Evolutionary conservation across 2,113 vertebrate species (phyloP).

Genomic region (Myrmophylax atrothorax): DNA sequence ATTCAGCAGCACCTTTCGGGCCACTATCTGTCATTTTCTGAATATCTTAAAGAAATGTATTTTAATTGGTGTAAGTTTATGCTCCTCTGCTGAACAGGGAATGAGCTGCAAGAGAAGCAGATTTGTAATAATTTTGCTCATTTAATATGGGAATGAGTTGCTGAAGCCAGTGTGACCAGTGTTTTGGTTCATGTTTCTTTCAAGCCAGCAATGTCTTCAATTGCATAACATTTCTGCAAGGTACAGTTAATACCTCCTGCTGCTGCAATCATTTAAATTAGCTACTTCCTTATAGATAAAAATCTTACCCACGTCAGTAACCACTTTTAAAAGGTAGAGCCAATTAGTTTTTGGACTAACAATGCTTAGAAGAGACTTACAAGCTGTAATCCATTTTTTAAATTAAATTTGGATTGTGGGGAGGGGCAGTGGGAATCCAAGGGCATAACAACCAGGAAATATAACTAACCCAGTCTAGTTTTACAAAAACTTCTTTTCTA

Average conservation of each 20-base stretch:
- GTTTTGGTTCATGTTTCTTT: neutral
- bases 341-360: conserved; percentile 19
- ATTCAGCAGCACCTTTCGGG: neutral
- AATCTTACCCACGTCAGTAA: conserved; percentile 24
- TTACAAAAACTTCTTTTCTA: neutral
- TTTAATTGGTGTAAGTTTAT: neutral
- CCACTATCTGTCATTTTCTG: neutral
- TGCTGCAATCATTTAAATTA: conserved; percentile 26
- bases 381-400: neutral
- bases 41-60: neutral
- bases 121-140: neutral
- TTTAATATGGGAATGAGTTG: neutral
- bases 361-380: neutral
- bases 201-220: neutral
- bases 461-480: neutral
- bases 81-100: neutral
- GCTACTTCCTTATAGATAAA: conserved; percentile 36
- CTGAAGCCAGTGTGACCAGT: neutral
- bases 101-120: neutral
- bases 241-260: conserved; percentile 37
- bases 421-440: neutral
- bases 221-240: conserved; percentile 30
- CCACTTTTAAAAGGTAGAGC: conserved; percentile 10
- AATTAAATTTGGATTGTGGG: neutral
- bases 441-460: neutral